Percentiles rank a stretch among this genome's conserved stretches.
phyloP scores from a whole-genome alignment of 2,797 vertebrate species.

The Poliocrania exsul region DNA sequence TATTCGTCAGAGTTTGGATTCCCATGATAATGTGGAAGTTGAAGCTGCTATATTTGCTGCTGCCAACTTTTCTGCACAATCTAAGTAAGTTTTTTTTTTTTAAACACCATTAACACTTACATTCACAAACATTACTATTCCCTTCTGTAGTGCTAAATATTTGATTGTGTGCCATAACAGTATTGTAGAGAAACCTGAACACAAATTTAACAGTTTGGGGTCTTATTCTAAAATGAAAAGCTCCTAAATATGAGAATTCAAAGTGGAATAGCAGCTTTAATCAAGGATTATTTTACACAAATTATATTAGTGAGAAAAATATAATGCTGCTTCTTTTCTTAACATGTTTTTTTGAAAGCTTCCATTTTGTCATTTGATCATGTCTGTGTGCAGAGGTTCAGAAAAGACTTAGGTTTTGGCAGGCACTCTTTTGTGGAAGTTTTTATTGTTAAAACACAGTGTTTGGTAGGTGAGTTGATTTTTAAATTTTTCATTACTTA shows the following conservation, averaged over 20 bases:
- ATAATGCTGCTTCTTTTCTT: neutral
- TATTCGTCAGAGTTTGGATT: constrained; percentile 97
- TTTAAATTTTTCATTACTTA: neutral
- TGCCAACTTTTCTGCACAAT: constrained; percentile 96
- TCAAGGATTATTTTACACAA: neutral
- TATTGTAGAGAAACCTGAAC: neutral
- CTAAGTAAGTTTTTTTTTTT: constrained; percentile 83
- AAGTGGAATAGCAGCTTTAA: neutral
- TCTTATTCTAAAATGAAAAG: neutral
- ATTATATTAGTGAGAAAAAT: neutral
- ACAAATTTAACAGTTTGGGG: neutral
- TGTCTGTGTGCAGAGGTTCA: neutral
- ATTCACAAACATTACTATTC: neutral
- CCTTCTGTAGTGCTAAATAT: neutral
- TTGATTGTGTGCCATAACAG: neutral
- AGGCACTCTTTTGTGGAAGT: neutral
- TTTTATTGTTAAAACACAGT: neutral
- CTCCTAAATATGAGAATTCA: neutral
- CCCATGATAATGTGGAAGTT: constrained; percentile 97
- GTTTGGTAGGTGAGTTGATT: neutral
- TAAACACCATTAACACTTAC: neutral
- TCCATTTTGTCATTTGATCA: neutral
- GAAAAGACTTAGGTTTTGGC: neutral
- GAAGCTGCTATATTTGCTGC: constrained; percentile 97
- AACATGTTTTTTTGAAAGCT: neutral